phyloP scores from a whole-genome alignment of 2,888 invertebrate genomes.

The Autographa gamma region DNA sequence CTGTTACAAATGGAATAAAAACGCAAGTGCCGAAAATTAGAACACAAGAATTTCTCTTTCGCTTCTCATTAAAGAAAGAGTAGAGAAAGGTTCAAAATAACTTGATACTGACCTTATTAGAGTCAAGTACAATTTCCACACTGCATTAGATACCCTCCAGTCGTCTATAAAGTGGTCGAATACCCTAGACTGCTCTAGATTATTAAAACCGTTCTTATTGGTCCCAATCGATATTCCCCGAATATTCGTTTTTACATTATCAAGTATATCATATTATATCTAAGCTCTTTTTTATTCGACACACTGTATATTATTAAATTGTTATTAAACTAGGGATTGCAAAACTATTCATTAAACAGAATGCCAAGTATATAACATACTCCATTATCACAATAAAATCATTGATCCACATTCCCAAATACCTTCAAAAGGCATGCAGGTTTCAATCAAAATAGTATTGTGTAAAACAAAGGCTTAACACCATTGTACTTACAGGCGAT shows the following conservation, averaged over 20 bases:
- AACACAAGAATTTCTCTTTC: too few relatives aligned
- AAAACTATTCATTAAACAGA: background rate
- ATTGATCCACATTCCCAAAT: background rate
- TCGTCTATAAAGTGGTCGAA: background rate
- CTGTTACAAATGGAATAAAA: too few relatives aligned
- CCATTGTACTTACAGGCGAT: background rate
- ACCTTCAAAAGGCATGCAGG: background rate
- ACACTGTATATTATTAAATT: too few relatives aligned
- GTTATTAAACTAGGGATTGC: too few relatives aligned
- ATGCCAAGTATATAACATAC: background rate
- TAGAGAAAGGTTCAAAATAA: background rate
- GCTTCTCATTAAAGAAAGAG: background rate
- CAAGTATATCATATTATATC: too few relatives aligned
- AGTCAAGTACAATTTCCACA: background rate
- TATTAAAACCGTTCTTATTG: too few relatives aligned
- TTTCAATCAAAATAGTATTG: conserved; percentile 2
- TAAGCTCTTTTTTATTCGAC: too few relatives aligned
- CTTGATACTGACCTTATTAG: too few relatives aligned
- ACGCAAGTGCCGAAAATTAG: too few relatives aligned
- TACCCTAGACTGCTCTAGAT: too few relatives aligned
- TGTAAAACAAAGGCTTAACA: background rate
- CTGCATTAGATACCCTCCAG: background rate
- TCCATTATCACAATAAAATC: background rate
- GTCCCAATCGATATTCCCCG: too few relatives aligned
- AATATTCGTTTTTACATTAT: too few relatives aligned